phyloP scores from a whole-genome alignment of 2,113 vertebrate genomes.

The Glaucomys volans region DNA sequence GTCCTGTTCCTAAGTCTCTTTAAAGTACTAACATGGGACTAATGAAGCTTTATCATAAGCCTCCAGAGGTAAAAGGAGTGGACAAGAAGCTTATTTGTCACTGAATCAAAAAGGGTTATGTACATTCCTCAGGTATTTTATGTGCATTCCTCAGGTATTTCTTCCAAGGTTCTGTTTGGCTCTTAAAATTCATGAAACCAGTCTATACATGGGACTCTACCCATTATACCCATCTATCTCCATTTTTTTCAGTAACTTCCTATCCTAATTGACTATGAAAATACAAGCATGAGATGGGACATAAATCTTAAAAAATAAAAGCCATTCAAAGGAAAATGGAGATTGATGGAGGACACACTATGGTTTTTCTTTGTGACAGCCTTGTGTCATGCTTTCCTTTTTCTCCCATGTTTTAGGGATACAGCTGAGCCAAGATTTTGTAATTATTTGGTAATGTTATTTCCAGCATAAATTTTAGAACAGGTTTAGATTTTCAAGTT shows the following conservation, averaged over 20 bases:
- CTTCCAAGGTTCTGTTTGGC: not conserved
- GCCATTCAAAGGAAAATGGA: not conserved
- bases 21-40: not conserved
- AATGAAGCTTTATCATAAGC: not conserved
- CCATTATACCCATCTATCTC: not conserved
- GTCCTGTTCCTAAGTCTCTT: not conserved
- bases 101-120: not conserved
- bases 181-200: not conserved
- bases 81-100: not conserved
- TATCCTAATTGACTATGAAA: not conserved
- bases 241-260: not conserved
- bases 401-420: not conserved
- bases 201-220: not conserved
- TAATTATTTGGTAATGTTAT: not conserved
- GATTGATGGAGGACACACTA: not conserved
- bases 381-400: not conserved
- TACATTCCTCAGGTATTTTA: not conserved
- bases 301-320: slow-evolving; percentile 10
- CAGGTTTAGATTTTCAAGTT: not conserved
- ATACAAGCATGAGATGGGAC: not conserved
- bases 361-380: not conserved
- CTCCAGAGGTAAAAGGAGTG: not conserved
- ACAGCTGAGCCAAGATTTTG: not conserved
- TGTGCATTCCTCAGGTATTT: not conserved
- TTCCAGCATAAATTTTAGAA: not conserved